These are phyloP conservation scores for Pedetes capensis DNA, from an alignment of 2,113 vertebrate genomes.

Conservation along the genomic window DNA sequence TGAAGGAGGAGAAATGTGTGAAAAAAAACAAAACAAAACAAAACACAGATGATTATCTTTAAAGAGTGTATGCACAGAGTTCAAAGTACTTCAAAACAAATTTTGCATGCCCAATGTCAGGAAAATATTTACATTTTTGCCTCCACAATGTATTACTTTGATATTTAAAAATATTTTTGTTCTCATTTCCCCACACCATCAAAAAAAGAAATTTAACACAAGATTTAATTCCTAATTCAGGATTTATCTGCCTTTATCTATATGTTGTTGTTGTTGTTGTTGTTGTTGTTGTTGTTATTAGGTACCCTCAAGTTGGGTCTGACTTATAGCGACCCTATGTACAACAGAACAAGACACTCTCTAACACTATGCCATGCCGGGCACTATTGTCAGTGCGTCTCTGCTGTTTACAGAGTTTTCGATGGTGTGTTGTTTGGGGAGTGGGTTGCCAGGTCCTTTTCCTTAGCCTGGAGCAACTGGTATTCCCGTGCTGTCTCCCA, in stretches of 20 bases:
- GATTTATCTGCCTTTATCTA: conserved; percentile 28
- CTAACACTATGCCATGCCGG: too few species aligned
- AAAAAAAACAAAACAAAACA: background rate
- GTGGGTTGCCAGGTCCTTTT: too few species aligned
- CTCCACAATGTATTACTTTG: background rate
- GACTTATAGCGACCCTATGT: too few species aligned
- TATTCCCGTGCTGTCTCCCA: too few species aligned
- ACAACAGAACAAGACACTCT: too few species aligned
- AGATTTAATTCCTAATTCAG: conserved; percentile 56
- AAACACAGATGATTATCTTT: background rate
- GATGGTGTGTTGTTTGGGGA: too few species aligned
- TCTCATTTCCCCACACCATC: background rate
- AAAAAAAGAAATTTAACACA: conserved; percentile 42
- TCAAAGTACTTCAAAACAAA: conserved; percentile 12
- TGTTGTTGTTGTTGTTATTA: too few species aligned
- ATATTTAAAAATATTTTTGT: conserved; percentile 14
- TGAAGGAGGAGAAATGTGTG: background rate
- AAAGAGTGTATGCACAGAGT: background rate
- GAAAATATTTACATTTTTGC: background rate
- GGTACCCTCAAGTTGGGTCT: too few species aligned
- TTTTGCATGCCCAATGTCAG: background rate
- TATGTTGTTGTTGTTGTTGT: too few species aligned
- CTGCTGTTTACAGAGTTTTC: too few species aligned
- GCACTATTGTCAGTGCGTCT: too few species aligned
- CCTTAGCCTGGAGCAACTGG: too few species aligned